A percentile compares a stretch with the other conserved stretches of the same genome.
Conservation (phyloP, 2,113 vertebrate species). For the Pogona vitticeps region DNA sequence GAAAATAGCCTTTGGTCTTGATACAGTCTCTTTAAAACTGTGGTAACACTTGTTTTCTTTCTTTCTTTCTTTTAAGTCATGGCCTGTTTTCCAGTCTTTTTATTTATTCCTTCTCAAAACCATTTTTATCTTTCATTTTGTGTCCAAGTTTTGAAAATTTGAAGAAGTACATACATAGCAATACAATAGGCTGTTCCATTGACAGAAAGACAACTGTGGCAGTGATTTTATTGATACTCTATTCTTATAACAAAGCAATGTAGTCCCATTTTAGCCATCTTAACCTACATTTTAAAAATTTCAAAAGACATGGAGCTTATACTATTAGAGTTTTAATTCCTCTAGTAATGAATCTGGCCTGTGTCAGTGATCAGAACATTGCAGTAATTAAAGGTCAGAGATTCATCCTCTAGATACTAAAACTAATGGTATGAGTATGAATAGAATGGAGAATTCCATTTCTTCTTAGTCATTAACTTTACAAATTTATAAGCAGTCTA, state of each 20-base stretch:
- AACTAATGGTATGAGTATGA: not conserved
- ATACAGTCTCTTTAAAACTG: not conserved
- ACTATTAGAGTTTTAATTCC: too few relatives aligned
- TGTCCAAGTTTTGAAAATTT: not conserved
- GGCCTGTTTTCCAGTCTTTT: not conserved
- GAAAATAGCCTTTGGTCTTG: not conserved
- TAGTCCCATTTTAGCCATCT: too few relatives aligned
- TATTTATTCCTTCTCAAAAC: not conserved
- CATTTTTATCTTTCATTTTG: not conserved
- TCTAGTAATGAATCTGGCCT: not conserved
- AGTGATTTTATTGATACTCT: too few relatives aligned
- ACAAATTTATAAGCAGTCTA: not conserved
- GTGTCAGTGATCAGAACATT: not conserved
- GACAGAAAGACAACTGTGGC: too few relatives aligned
- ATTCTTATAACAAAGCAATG: too few relatives aligned
- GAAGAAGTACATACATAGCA: not conserved
- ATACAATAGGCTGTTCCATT: not conserved
- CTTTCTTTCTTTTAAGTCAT: not conserved
- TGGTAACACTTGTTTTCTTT: too few relatives aligned
- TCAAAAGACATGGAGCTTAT: too few relatives aligned
- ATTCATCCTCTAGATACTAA: not conserved
- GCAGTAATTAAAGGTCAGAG: not conserved
- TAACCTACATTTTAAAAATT: too few relatives aligned
- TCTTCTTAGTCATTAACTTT: not conserved
- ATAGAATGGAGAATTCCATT: not conserved